These are phyloP conservation scores for Yponomeuta cagnagella DNA, from an alignment of 2,888 invertebrate species.

Conservation along the genomic window DNA sequence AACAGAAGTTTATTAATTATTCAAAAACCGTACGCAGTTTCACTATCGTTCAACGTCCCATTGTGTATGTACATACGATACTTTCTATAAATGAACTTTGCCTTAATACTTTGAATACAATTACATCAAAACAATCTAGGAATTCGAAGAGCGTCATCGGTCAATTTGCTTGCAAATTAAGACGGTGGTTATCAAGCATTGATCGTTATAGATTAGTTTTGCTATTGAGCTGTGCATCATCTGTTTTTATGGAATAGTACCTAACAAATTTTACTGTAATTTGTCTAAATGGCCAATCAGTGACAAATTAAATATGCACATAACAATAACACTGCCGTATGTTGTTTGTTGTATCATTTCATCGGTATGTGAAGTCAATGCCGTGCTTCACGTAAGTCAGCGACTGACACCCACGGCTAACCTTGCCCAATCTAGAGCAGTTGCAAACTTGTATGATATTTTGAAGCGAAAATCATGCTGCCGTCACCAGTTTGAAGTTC, in stretches of 20 bases:
- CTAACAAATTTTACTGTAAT: background rate
- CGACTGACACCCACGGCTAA: slow-evolving; percentile 35
- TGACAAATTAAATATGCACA: background rate
- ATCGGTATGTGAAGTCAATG: slow-evolving; percentile 14
- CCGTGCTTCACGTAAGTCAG: slow-evolving; percentile 8
- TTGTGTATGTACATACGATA: slow-evolving; percentile 50
- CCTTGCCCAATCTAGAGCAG: slow-evolving; percentile 48
- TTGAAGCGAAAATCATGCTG: slow-evolving; percentile 21
- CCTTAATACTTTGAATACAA: slow-evolving; percentile 38
- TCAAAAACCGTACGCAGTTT: slow-evolving; percentile 46
- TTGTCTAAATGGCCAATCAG: background rate
- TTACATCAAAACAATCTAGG: slow-evolving; percentile 29
- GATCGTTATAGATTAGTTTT: background rate
- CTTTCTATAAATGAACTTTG: slow-evolving; percentile 62
- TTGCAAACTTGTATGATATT: slow-evolving; percentile 22
- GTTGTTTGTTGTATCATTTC: background rate
- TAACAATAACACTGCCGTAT: background rate
- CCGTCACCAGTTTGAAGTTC: background rate
- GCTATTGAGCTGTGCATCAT: background rate
- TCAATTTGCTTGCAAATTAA: slow-evolving; percentile 8
- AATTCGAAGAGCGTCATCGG: slow-evolving; percentile 1
- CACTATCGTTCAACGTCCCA: slow-evolving; percentile 68
- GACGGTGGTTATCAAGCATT: background rate
- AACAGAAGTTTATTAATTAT: slow-evolving; percentile 26
- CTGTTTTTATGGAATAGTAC: background rate